These are phyloP conservation scores for Onychostruthus taczanowskii DNA, from an alignment of 2,113 vertebrate species.

Conservation along the genomic window DNA sequence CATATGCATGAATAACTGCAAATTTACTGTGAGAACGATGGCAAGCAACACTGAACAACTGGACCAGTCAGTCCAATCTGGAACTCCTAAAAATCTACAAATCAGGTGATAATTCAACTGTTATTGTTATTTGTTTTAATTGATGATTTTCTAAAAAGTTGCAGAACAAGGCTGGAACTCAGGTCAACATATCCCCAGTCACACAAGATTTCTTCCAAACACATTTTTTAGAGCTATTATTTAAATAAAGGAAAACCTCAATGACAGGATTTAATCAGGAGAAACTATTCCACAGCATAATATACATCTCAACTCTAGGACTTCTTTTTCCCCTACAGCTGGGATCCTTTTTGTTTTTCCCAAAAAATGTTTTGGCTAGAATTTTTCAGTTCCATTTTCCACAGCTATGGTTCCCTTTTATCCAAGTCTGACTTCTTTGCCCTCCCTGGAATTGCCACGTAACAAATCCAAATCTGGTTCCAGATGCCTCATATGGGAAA, in stretches of 20 bases:
- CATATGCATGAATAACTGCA: background rate
- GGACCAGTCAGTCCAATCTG: background rate
- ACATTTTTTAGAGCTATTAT: background rate
- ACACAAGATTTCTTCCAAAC: background rate
- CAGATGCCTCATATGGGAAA: background rate
- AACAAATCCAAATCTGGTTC: background rate
- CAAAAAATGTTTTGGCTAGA: background rate
- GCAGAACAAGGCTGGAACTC: background rate
- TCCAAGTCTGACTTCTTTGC: background rate
- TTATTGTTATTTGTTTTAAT: background rate
- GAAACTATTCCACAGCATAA: background rate
- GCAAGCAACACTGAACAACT: background rate
- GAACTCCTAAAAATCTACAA: background rate
- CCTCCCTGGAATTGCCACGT: background rate
- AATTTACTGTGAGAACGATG: background rate
- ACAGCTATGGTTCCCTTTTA: background rate
- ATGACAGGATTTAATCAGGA: background rate
- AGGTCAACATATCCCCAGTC: accelerated
- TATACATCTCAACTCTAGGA: background rate
- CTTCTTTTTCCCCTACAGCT: background rate
- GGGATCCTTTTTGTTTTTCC: background rate
- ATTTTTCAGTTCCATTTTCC: background rate
- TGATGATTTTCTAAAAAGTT: background rate
- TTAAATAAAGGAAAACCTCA: background rate
- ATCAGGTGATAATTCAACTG: background rate